Evolutionary conservation across 2,797 vertebrate genomes (phyloP), one percentile per base, ranked within the genome.

Genomic region (Macropodus opercularis): DNA sequence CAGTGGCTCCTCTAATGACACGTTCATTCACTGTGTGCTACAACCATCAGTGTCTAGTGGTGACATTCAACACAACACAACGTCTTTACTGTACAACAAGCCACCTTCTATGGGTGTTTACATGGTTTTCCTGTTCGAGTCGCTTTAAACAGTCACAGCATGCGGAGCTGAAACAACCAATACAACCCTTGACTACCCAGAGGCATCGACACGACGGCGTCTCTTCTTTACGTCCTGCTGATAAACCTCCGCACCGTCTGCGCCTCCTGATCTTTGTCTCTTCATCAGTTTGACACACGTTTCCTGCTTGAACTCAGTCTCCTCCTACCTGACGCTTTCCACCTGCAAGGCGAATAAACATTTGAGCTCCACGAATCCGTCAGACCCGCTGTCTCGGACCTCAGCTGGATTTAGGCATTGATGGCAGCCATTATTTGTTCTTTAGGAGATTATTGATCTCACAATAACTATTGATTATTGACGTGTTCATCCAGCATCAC

Each of bases 1-100:
- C 47, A 18, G 70, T 59, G 51, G 62, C 44, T 64, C 43, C 23
- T 43, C 59, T 78, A 39, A 50, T 38, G 54, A 68, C 31, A 58
- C 44, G 52, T 83, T 71, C 76, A 65, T 64, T 50, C 63, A 43
- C 63, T 69, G 67, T 23, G 14, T 12, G 42, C 44, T 62, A 17
- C n/a, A n/a, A n/a, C n/a, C n/a, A n/a, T n/a, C n/a, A 39, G 19
- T 43, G 15, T 41, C 63, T 59, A 47, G 17, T 50, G 22, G 57
- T 64, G 23, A 3, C 22, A 39, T 68, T 72, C 52, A 58, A 46
- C n/a, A n/a, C n/a, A n/a, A n/a, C n/a, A n/a, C n/a, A n/a, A n/a
- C n/a, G n/a, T n/a, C n/a, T n/a, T n/a, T n/a, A n/a, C n/a, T n/a
- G n/a, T n/a, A n/a, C n/a, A n/a, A n/a, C n/a, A n/a, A n/a, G n/a